Evolutionary conservation across 2,888 invertebrate genomes (phyloP), one percentile per base, ranked within the genome.

Genomic region (Hololepta plana): DNA sequence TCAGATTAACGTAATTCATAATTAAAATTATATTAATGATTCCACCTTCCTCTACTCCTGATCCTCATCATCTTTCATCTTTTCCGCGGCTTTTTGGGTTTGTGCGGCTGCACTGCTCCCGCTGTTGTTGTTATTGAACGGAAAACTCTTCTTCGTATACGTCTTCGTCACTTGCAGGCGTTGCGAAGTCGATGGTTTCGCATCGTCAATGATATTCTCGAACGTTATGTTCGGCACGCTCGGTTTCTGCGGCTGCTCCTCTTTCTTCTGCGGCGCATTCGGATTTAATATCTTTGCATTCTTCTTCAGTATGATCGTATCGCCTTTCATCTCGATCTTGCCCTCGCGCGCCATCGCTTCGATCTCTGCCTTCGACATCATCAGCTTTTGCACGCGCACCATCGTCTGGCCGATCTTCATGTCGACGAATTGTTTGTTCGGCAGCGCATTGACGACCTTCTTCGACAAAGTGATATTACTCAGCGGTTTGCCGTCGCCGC

Each of bases 301-400:
- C 17, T 42, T 45, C 32, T 42, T 44, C 12, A 44, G 32, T 5
- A 47, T 31, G 32, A 46, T 39, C 2, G 43, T 44, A 26, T 42
- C 42, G 4, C 44, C 67, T 55, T 66, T 67, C 50, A 68, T 60
- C 46, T 64, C 61, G 12, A 69, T 58, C 20, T 68, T 65, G n/a
- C 71, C 72, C 36, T 70, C 60, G 40, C 67, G 68, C 2, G 67
- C 62, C 66, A 72, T 69, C 4, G 62, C 64, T 35, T 67, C 68
- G 11, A 71, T 67, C 43, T 72, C 68, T 1, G 69, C 66, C 47
- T 70, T 72, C 5, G 70, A 67, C 59, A 73, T 62, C 3, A 68
- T 63, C 20, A 72, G 64, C 45, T 68, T 70, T 46, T 72, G 68
- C 6, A 72, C 68, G 39, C 67, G 63, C 0, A 71, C 66, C 19